Conservation (phyloP, 2,797 vertebrate genomes). For the Gobionotothen gibberifrons region DNA sequence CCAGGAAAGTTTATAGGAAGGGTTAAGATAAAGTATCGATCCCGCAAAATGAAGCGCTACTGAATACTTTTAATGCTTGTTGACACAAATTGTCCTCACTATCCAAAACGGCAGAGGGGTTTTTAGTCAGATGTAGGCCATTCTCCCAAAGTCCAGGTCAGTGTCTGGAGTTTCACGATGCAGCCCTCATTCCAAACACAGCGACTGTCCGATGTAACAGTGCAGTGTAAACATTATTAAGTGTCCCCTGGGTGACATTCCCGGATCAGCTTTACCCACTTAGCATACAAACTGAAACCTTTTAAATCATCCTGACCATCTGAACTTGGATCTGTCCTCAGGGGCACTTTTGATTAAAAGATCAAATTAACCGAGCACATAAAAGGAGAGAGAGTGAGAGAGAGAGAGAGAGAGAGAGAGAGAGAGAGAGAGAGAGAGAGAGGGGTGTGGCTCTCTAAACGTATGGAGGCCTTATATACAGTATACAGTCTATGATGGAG, state of each 20-base stretch:
- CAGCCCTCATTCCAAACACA: constrained; percentile 44
- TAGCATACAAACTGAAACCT: constrained; percentile 69
- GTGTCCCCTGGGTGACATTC: constrained; percentile 65
- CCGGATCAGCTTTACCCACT: constrained; percentile 66
- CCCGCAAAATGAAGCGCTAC: not conserved
- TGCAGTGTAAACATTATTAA: constrained; percentile 65
- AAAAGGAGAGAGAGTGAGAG: constrained; percentile 69
- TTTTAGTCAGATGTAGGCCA: constrained; percentile 25
- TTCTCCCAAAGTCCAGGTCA: constrained; percentile 36
- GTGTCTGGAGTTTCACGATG: constrained; percentile 38
- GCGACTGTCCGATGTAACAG: constrained; percentile 50
- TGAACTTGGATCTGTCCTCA: constrained; percentile 75
- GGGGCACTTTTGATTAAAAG: constrained; percentile 79
- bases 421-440: constrained; percentile 11
- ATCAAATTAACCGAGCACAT: constrained; percentile 81
- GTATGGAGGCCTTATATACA: too few relatives aligned
- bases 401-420: constrained; percentile 3
- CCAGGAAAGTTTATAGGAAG: constrained; percentile 12
- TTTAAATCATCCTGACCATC: constrained; percentile 76
- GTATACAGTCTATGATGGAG: too few relatives aligned
- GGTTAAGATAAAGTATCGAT: not conserved
- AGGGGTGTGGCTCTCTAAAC: too few relatives aligned
- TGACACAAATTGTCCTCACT: constrained; percentile 19
- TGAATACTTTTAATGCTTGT: constrained; percentile 1
- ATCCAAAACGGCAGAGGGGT: constrained; percentile 4